Base-by-base conservation (phyloP, 2,888 invertebrate species). In the Agapostemon virescens region DNA sequence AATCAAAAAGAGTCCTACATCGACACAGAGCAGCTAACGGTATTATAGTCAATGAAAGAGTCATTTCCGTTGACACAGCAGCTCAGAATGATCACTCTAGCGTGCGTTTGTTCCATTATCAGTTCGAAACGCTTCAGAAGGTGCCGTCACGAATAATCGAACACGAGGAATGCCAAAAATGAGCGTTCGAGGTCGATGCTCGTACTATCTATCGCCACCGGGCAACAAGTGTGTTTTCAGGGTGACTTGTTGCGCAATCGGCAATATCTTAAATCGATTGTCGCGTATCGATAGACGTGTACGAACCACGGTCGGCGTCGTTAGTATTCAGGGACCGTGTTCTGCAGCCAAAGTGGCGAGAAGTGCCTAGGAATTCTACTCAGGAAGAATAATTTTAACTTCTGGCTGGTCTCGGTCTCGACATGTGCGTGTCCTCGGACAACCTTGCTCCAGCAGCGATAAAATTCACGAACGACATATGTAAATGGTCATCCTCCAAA, bases 161-260 rank as follows among this genome's bases (percentile, higher is more conserved):
- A 38, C 71, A 33, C 23, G 9, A 49, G 80, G 80, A 79, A 79
- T 79, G 55, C 40, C 71, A 79, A 79, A 71, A 79, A 79, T 79
- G 49, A 71, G 3, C 26, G 26, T 1, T 30, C 79, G 71, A 71
- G 79, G 66, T 52, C 79, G 72, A 55, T 36, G 71, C 15, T 49
- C 66, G 58, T 55, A 4, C 49, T n/a, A 33, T 58, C n/a, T 30
- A 13, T 33, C 26, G n/a, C 55, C 30, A 20, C 1, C 30, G 15
- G 15, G 30, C 42, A 30, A 61, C 86, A 86, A 85, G 82, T 84
- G 83, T 66, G 64, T 69, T 77, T 81, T 74, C 80, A 81, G 81
- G 88, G 84, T 87, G 79, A 85, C 67, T 33, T 49, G 80, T 87
- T 86, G 78, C 82, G 82, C 83, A 86, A 88, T 72, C 63, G 33